These are phyloP conservation scores for Nematopogon swammerdamellus DNA, from an alignment of 2,888 invertebrate species.

Conservation along the genomic window DNA sequence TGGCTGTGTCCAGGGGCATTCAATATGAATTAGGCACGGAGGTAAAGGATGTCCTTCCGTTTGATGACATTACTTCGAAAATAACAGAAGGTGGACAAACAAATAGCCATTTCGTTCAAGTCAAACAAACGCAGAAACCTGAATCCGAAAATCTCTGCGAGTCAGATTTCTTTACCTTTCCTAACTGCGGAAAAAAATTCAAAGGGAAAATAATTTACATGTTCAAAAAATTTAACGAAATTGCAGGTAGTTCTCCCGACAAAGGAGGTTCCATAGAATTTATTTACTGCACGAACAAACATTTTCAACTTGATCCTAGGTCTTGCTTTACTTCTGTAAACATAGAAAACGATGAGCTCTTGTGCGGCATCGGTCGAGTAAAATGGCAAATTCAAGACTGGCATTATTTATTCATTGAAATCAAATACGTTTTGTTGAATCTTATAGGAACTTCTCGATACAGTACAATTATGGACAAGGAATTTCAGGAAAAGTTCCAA, in stretches of 20 bases:
- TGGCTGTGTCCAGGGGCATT: not conserved
- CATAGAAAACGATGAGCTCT: not conserved
- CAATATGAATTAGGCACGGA: not conserved
- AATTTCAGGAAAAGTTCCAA: not conserved
- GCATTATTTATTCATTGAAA: not conserved
- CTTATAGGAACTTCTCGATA: not conserved
- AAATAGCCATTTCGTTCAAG: not conserved
- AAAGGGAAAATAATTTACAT: not conserved
- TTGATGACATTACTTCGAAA: not conserved
- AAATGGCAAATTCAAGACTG: not conserved
- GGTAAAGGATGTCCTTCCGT: not conserved
- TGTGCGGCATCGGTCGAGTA: not conserved
- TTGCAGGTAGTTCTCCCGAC: not conserved
- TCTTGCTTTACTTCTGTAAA: not conserved
- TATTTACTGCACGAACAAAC: not conserved
- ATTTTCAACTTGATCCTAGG: not conserved
- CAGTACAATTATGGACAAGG: not conserved
- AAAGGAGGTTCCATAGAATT: not conserved
- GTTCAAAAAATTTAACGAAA: not conserved
- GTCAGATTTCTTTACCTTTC: not conserved
- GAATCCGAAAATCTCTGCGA: not conserved
- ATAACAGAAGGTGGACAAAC: not conserved
- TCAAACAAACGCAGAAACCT: not conserved
- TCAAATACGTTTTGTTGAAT: not conserved
- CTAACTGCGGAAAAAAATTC: not conserved